Base-by-base conservation (phyloP, 2,797 vertebrate species). In the Anabas testudineus region DNA sequence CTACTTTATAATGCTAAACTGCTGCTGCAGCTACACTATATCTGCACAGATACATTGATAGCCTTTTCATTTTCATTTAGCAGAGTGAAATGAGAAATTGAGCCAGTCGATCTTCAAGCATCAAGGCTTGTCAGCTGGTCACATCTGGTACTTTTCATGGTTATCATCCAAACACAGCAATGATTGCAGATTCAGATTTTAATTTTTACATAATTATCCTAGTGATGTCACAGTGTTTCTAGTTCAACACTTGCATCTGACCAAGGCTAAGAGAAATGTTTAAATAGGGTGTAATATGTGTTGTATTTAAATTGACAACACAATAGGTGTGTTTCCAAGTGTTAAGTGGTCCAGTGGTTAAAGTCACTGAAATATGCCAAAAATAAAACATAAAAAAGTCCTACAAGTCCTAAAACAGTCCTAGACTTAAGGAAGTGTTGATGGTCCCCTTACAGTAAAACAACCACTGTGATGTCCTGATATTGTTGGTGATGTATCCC, bases 131-230 rank as follows among this genome's bases (percentile, higher is more conserved):
- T 46, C 48, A 67, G 57, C 16, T 37, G 30, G 43, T 39, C 43
- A 45, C 56, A 74, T 60, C 63, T 71, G 57, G 53, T 41, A 60
- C 49, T 39, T 65, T 43, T 66, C 39, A 63, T 39, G 30, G 51
- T 37, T 47, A 19, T 62, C 22, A 59, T 75, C 37, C 14, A n/a
- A 42, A 53, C 71, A 43, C 36, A 43, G 48, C 24, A 10, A 63
- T 43, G 10, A 39, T 42, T 72, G 82, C 36, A 67, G 34, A 64
- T 67, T n/a, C 9, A 22, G 16, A 46, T 74, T 45, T 71, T 14
- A 39, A 61, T 19, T 28, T 24, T n/a, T 48, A 61, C 12, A 3
- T 39, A 7, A 53, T 52, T 65, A 8, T 57, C 45, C 2, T 32
- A 12, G 5, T 26, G 19, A 2, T 60, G 48, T 56, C 7, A 28